Evolutionary conservation across 2,113 vertebrate genomes (phyloP).

Genomic region (Athene noctua): DNA sequence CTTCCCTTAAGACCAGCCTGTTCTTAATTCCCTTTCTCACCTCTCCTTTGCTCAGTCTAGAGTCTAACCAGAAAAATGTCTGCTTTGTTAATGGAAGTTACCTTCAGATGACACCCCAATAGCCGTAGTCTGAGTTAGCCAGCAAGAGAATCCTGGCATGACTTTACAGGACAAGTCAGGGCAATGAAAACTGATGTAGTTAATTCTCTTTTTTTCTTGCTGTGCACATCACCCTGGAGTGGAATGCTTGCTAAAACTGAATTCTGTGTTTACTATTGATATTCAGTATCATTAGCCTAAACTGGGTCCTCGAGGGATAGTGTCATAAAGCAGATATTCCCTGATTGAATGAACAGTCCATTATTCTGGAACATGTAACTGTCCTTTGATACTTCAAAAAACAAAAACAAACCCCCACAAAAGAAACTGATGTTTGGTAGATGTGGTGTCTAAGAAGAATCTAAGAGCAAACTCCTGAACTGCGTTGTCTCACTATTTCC

Average conservation of each 20-base stretch:
- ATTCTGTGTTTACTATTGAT: neutral
- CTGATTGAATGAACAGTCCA: neutral
- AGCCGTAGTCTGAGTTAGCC: neutral
- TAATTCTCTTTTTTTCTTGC: neutral
- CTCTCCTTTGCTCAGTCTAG: neutral
- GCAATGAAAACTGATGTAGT: neutral
- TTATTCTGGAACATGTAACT: neutral
- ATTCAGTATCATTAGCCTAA: neutral
- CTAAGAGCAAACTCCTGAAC: neutral
- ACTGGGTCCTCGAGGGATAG: neutral
- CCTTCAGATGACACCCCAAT: neutral
- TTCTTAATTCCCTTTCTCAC: neutral
- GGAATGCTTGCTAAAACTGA: neutral
- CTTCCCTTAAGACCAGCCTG: neutral
- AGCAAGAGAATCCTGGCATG: neutral
- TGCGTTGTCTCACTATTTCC: neutral
- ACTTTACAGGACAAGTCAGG: neutral
- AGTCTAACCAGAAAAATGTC: neutral
- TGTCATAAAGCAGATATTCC: neutral
- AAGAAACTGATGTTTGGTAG: neutral
- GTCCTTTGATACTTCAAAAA: neutral
- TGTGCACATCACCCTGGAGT: neutral
- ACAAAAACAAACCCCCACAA: neutral
- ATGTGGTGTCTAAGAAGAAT: neutral
- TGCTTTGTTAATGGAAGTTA: neutral